phyloP scores from a whole-genome alignment of 53 echinoderm and acorn worm genomes.

The Temnopleurus reevesii region DNA sequence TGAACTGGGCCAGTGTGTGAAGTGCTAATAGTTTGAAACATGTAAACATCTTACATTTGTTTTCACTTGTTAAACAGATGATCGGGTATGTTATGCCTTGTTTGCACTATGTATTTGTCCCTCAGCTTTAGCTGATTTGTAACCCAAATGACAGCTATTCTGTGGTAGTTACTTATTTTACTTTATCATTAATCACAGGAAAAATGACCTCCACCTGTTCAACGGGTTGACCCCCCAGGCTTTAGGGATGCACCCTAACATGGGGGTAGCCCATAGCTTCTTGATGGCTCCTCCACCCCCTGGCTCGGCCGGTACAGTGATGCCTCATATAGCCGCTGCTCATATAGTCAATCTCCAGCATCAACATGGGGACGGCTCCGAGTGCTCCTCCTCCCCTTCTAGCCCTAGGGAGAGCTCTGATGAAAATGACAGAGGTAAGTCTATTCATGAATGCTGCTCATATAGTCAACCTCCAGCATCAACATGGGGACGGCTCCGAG shows the following conservation, averaged over 20 bases:
- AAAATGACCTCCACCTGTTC: slow-evolving; percentile 34
- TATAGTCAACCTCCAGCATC: too few relatives aligned
- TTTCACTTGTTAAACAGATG: too few relatives aligned
- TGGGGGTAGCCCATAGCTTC: slow-evolving; percentile 19
- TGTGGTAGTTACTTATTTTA: too few relatives aligned
- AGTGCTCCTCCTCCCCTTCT: slow-evolving; percentile 69
- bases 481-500: slow-evolving; percentile 75
- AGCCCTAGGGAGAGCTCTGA: slow-evolving; percentile 93
- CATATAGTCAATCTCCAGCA: slow-evolving; percentile 58
- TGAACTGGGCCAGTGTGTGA: too few relatives aligned
- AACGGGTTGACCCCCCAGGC: slow-evolving; percentile 61
- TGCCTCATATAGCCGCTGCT: background rate
- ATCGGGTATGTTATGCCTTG: too few relatives aligned
- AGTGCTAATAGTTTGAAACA: too few relatives aligned
- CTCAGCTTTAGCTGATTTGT: too few relatives aligned
- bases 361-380: slow-evolving; percentile 67
- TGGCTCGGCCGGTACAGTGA: slow-evolving; percentile 16
- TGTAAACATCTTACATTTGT: too few relatives aligned
- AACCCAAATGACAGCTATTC: too few relatives aligned
- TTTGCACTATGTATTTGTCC: too few relatives aligned
- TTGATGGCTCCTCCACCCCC: slow-evolving; percentile 48
- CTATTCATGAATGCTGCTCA: background rate
- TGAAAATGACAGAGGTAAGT: slow-evolving; percentile 90
- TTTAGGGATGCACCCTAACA: slow-evolving; percentile 33
- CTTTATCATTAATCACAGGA: background rate